These are phyloP conservation scores for Platyrinchus mystaceus DNA, from an alignment of 2,797 vertebrate genomes.

Conservation along the genomic window DNA sequence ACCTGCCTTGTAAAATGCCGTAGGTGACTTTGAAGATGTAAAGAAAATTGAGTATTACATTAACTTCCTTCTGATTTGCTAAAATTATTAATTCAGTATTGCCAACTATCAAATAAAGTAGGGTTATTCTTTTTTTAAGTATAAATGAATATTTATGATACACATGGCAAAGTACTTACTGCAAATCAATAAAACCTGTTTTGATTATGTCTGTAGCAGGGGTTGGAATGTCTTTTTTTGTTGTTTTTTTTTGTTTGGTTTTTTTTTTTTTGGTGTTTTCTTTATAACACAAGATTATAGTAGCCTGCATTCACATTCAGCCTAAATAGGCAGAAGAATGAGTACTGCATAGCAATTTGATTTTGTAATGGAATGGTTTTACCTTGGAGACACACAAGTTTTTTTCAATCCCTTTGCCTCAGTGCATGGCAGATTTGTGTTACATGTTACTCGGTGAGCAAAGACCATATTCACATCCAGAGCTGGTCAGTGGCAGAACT, in stretches of 20 bases:
- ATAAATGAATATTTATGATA: not conserved
- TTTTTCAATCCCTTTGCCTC: not conserved
- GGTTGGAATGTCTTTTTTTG: not conserved
- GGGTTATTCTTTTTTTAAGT: slow-evolving; percentile 6
- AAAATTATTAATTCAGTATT: slow-evolving; percentile 40
- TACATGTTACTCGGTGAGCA: accelerated
- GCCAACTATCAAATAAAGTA: not conserved
- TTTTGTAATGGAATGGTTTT: not conserved
- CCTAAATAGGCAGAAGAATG: not conserved
- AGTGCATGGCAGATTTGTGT: not conserved
- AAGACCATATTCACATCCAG: not conserved
- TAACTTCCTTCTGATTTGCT: slow-evolving; percentile 50
- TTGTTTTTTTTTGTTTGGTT: accelerated
- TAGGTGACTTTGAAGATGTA: slow-evolving; percentile 47
- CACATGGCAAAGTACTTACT: not conserved
- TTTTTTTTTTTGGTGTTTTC: not conserved
- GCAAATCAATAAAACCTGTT: not conserved
- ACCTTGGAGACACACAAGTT: not conserved
- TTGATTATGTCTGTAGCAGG: not conserved
- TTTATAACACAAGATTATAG: not conserved
- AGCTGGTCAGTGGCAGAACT: not conserved
- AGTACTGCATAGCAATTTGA: not conserved
- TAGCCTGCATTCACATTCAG: not conserved
- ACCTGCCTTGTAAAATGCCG: slow-evolving; percentile 33
- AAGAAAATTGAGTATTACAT: slow-evolving; percentile 58